Base-by-base conservation (phyloP, 2,797 vertebrate genomes). In the Clarias platycephalus region DNA sequence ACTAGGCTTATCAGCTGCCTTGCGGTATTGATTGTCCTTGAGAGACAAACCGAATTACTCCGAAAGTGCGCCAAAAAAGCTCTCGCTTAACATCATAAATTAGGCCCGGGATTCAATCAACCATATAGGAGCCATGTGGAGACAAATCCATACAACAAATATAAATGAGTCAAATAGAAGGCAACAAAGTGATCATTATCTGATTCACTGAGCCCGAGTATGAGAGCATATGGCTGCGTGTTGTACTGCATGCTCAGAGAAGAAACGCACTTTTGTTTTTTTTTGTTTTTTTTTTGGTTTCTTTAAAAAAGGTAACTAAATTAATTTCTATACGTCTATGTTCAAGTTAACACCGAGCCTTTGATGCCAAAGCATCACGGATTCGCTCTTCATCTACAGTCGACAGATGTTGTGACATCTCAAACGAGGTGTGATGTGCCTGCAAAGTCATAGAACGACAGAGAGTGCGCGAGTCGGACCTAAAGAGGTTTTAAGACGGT, bases 1-100 rank as follows among this genome's bases (percentile, higher is more conserved):
- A 86, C 72, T 80, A 87, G 85, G 80, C 88, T 90, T 89, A 90
- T 90, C 89, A 88, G 84, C 87, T 84, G 80, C 84, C 88, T 84
- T 85, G 76, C 84, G 71, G 44, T 87, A 90, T 90, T 31, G 88
- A 90, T 89, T 83, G 89, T 86, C 89, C 89, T 90, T 89, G 88
- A 89, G 86, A 87, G 81, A 86, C 87, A 89, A 90, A 88, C 88
- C 67, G 83, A 84, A 90, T 90, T 90, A 90, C 87, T 86, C 88
- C 26, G 76, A 89, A 89, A 82, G 83, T 85, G 83, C 72, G 87
- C 86, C 78, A 85, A 88, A 89, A 86, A 86, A 81, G 75, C 80
- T 85, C 85, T 88, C 76, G 63, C 40, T 87, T 86, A 86, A 89
- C 86, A 87, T 81, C 80, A 79, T 81, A 86, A 85, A 86, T 88